phyloP scores from a whole-genome alignment of 1,140 invertebrate genomes.

The Bombus turneri region DNA sequence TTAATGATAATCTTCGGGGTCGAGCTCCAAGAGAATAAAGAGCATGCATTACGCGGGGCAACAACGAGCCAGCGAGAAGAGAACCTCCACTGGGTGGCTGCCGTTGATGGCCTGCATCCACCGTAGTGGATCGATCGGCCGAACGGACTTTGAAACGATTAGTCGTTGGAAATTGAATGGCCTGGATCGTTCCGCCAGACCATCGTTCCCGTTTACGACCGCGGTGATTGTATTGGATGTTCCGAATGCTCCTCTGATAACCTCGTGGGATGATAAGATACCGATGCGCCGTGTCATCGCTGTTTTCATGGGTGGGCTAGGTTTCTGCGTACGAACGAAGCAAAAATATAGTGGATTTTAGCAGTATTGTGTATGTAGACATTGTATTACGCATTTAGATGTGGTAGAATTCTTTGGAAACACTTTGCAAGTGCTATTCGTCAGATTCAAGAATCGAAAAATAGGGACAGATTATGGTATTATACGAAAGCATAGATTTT shows the following conservation, averaged over 20 bases:
- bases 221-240: neutral
- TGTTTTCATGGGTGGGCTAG: neutral
- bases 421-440: too few species aligned
- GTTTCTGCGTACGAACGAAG: neutral
- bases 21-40: slow-evolving; percentile 50
- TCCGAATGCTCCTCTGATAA: too few species aligned
- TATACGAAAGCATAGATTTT: too few species aligned
- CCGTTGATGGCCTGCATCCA: neutral
- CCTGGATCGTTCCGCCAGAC: neutral
- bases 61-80: neutral
- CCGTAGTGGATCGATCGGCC: neutral
- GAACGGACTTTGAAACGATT: slow-evolving; percentile 9
- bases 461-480: too few species aligned
- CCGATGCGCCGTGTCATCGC: neutral
- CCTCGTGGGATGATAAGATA: neutral
- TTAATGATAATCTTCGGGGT: slow-evolving; percentile 70
- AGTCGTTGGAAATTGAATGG: slow-evolving; percentile 37
- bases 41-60: slow-evolving; percentile 25
- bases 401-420: too few species aligned
- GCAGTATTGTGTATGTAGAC: neutral
- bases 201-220: slow-evolving; percentile 9
- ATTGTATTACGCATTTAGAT: too few species aligned
- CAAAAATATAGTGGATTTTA: too few species aligned
- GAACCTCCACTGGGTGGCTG: neutral
- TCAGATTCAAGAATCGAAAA: too few species aligned